phyloP scores from a whole-genome alignment of 1,140 invertebrate species.

The Ylistrum balloti region DNA sequence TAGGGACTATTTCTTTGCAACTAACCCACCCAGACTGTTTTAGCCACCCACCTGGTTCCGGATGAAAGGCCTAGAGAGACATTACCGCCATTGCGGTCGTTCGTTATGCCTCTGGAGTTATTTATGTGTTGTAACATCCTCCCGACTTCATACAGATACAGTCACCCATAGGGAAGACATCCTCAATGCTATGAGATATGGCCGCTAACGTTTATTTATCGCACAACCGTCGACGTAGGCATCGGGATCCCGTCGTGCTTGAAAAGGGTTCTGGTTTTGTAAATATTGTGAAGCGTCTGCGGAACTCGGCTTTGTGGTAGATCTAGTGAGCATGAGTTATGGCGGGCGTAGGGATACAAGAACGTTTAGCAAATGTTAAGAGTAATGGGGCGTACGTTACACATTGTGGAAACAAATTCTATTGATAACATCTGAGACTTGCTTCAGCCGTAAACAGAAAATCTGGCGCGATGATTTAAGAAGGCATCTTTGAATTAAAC shows the following conservation, averaged over 20 bases:
- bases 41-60: slow-evolving; percentile 53
- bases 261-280: slow-evolving; percentile 38
- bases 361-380: slow-evolving; percentile 28
- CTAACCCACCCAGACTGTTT: slow-evolving; percentile 30
- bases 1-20: not conserved
- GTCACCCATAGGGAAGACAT: slow-evolving; percentile 42
- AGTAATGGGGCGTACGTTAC: slow-evolving; percentile 31
- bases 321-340: slow-evolving; percentile 28
- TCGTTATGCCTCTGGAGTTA: slow-evolving; percentile 51
- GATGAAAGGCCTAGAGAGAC: slow-evolving; percentile 36
- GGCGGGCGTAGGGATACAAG: slow-evolving; percentile 27
- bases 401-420: slow-evolving; percentile 39
- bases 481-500: slow-evolving; percentile 10
- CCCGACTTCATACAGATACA: slow-evolving; percentile 50
- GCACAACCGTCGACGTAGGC: slow-evolving; percentile 49
- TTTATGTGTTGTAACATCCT: slow-evolving; percentile 49
- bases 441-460: not conserved
- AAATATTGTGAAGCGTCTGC: slow-evolving; percentile 47
- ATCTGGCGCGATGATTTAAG: slow-evolving; percentile 25
- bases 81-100: slow-evolving; percentile 35
- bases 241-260: slow-evolving; percentile 29
- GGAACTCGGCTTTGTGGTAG: slow-evolving; percentile 23
- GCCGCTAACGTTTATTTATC: slow-evolving; percentile 51
- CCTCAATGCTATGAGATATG: slow-evolving; percentile 51
- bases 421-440: slow-evolving; percentile 35